Conservation (phyloP, 2,797 vertebrate genomes). For the Thamnophis elegans region DNA sequence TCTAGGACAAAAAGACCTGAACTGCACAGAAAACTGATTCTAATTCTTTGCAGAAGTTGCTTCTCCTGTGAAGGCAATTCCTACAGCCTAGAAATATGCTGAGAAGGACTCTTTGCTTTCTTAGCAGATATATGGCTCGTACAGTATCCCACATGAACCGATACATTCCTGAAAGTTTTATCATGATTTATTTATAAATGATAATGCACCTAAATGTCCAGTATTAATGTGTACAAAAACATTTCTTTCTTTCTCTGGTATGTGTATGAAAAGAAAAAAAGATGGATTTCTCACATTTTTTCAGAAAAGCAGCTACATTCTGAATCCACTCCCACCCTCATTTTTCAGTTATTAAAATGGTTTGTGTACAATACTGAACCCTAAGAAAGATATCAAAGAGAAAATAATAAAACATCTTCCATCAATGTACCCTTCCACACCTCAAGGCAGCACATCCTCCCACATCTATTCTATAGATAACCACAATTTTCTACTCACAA, state of each 20-base stretch:
- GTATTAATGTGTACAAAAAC: conserved; percentile 29
- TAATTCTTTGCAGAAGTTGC: too few species aligned
- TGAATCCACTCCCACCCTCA: not conserved
- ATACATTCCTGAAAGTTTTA: not conserved
- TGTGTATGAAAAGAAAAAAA: conserved; percentile 33
- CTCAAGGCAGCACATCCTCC: not conserved
- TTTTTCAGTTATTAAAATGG: not conserved
- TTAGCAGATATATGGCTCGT: not conserved
- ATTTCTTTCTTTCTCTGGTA: conserved; percentile 37
- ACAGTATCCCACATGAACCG: not conserved
- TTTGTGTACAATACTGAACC: not conserved
- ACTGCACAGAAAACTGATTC: not conserved
- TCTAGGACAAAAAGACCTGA: not conserved
- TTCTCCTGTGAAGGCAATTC: not conserved
- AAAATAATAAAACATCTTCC: conserved; percentile 2
- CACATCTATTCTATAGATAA: not conserved
- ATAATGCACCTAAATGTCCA: not conserved
- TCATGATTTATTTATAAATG: not conserved
- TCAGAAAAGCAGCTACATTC: not conserved
- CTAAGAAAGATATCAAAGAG: conserved; percentile 37
- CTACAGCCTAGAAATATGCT: not conserved
- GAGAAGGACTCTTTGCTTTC: not conserved
- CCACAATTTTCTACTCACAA: not conserved
- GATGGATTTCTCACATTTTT: not conserved
- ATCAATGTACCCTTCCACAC: not conserved